These are phyloP conservation scores for Caenorhabditis wallacei DNA, from an alignment of 2,888 invertebrate genomes.

Conservation along the genomic window DNA sequence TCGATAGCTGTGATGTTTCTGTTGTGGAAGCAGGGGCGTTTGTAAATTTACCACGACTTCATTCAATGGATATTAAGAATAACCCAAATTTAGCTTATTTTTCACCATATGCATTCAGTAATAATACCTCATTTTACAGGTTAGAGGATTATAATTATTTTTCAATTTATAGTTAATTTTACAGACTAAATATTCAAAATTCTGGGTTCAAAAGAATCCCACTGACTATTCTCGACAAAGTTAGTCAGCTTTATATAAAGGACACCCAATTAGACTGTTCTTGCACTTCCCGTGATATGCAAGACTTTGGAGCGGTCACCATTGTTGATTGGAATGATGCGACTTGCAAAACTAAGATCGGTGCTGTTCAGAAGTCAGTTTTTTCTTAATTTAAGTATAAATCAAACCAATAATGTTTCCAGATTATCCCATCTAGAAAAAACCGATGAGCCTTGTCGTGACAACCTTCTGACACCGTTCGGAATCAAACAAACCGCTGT, in stretches of 20 bases:
- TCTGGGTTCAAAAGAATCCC: conserved; percentile 53
- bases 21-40: conserved; percentile 68
- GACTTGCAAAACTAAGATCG: conserved; percentile 58
- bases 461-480: conserved; percentile 53
- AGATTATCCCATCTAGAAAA: conserved; percentile 31
- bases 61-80: conserved; percentile 61
- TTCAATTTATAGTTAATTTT: neutral
- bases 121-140: conserved; percentile 56
- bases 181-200: conserved; percentile 45
- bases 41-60: conserved; percentile 53
- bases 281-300: conserved; percentile 52
- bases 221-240: conserved; percentile 25
- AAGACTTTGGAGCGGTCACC: conserved; percentile 56
- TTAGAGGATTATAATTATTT: conserved; percentile 4
- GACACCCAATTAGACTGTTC: conserved; percentile 60
- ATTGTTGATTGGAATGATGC: conserved; percentile 67
- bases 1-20: conserved; percentile 46
- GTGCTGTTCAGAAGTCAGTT: conserved; percentile 57
- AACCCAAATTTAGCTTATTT: conserved; percentile 56
- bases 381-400: neutral
- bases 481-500: conserved; percentile 49
- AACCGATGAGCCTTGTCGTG: conserved; percentile 57
- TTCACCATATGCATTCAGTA: conserved; percentile 59
- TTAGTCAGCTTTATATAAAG: conserved; percentile 43
- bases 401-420: neutral